Evolutionary conservation across 2,113 vertebrate genomes (phyloP), one percentile per base, ranked within the genome.

Genomic region (Stercorarius parasiticus): DNA sequence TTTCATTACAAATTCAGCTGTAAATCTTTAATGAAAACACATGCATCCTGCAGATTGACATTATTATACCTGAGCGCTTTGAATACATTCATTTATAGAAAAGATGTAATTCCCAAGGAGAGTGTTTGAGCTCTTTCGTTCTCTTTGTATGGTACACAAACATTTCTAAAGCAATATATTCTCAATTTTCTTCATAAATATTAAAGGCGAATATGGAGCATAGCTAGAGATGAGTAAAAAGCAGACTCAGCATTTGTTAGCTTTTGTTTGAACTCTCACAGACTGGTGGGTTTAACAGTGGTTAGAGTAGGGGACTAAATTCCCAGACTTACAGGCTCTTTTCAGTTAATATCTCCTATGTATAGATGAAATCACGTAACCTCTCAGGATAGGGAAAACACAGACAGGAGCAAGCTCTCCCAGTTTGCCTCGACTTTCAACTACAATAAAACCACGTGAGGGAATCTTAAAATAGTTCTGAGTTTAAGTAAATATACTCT

Each of bases 141-240:
- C 25, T 45, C 47, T 91, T 88, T 95, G 20, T 78, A 71, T 34
- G 21, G 30, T 81, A 81, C 64, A 70, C 71, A 93, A 94, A 86
- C 59, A 64, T 83, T 95, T 93, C 50, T 82, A 67, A 92, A 90
- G 64, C n/a, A 86, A 90, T 86, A 78, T 67, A 80, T 42, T 90
- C 78, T 90, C 73, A 90, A n/a, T 96, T 90, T 86, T 82, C 79
- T 86, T 94, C 45, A 93, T 95, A 90, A 92, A 95, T 96, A 94
- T 86, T 93, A 83, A 94, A 90, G 20, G 22, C 0, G 0, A 86
- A 59, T 40, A 23, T 66, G 34, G 36, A 77, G 5, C 17, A 42
- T 70, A 66, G 22, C 10, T 82, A 43, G 13, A 90, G 23, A 42
- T 36, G 50, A 83, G 20, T 89, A 74, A 89, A 92, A 83, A 66